Evolutionary conservation across 1,140 invertebrate genomes (phyloP), one percentile per base, ranked within the genome.

Genomic region (Ips nitidus): DNA sequence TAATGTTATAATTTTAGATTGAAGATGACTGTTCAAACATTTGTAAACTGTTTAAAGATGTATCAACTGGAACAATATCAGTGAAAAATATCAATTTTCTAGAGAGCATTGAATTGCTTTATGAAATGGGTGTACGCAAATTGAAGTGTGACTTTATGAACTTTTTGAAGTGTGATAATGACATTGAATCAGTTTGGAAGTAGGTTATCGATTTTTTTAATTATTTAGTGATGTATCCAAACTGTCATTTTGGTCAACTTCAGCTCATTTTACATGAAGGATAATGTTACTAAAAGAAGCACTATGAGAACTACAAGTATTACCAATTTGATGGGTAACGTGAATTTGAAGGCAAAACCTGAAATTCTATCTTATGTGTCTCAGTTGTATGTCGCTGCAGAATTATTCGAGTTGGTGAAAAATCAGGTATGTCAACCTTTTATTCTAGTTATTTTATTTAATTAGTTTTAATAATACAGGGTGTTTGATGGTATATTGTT

Each of bases 101-200:
- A 37, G 50, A 73, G 41, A 50, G 67, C 3, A 39, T 73, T 8
- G 68, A 73, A 58, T 60, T 70, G 36, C 66, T 73, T 53, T 70
- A 70, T 36, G 71, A 73, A 55, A 40, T 73, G 7, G 71, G 68
- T 5, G 64, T 68, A 3, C 60, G 61, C n/a, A 73, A 70, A 64
- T 41, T 73, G n/a, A 73, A 70, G 56, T 61, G 52, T 41, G 71
- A 73, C 45, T 73, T 69, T 52, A 64, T 22, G 22, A 36, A 70
- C 2, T 73, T 70, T 42, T 64, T 43, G 38, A 8, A 43, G 22
- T 47, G 42, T n/a, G 40, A 42, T 5, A 53, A 45, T 7, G 41
- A 37, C 42, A 70, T 73, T 38, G 53, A 66, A 4, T 41, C 43
- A 4, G 56, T 70, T 56, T 73, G 71, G 71, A 69, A 61, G 71